phyloP scores from a whole-genome alignment of 2,797 vertebrate species.

The Danio jaintianensis region DNA sequence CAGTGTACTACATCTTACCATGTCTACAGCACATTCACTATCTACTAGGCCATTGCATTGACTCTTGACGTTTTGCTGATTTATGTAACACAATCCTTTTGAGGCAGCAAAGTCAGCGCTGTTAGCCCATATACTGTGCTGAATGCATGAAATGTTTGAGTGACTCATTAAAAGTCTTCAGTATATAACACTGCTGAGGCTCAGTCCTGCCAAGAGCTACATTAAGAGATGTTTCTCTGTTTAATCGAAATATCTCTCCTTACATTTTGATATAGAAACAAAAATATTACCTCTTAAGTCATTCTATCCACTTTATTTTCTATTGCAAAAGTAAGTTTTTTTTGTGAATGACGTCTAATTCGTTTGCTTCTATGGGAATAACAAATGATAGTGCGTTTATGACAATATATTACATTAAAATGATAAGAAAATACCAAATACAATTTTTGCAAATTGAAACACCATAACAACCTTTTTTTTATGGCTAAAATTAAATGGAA shows the following conservation, averaged over 20 bases:
- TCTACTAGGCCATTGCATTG: background rate
- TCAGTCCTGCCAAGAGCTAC: background rate
- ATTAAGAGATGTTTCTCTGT: background rate
- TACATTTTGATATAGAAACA: constrained; percentile 4
- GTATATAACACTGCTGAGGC: constrained; percentile 1
- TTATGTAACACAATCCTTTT: constrained; percentile 11
- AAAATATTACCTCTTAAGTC: too few relatives aligned
- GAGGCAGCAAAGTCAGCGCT: constrained; percentile 14
- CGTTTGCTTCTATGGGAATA: too few relatives aligned
- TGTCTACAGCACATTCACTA: background rate
- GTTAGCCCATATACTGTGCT: constrained; percentile 24
- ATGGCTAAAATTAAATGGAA: too few relatives aligned
- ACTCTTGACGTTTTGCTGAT: constrained; percentile 24
- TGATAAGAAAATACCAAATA: too few relatives aligned
- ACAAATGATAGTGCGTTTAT: too few relatives aligned
- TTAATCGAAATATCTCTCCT: background rate
- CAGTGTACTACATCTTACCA: background rate
- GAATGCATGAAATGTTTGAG: constrained; percentile 31
- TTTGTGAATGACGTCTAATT: too few relatives aligned
- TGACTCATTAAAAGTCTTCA: background rate
- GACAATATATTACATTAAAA: too few relatives aligned
- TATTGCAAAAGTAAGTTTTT: too few relatives aligned
- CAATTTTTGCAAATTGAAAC: too few relatives aligned
- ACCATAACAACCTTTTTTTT: too few relatives aligned
- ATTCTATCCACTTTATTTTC: too few relatives aligned